These are phyloP conservation scores for Margarornis squamiger DNA, from an alignment of 2,797 vertebrate genomes.

Conservation along the genomic window DNA sequence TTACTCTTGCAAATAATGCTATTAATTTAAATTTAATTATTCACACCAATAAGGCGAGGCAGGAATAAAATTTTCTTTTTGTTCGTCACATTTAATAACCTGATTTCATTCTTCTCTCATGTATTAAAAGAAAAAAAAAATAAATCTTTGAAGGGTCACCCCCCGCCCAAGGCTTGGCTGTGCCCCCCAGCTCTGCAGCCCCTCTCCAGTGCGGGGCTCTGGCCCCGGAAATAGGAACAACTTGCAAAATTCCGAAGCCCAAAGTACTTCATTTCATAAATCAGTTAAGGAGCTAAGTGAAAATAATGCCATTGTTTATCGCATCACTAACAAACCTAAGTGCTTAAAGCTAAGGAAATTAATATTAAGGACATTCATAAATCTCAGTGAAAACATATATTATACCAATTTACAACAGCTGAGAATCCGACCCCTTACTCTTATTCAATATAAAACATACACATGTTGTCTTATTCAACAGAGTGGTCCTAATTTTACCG, in stretches of 20 bases:
- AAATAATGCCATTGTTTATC: slow-evolving; percentile 69
- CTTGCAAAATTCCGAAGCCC: background rate
- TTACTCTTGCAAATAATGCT: slow-evolving; percentile 17
- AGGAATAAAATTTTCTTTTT: background rate
- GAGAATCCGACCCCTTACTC: background rate
- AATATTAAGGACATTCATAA: slow-evolving; percentile 64
- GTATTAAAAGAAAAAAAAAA: background rate
- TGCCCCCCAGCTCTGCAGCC: background rate
- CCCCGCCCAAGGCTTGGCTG: background rate
- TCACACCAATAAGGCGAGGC: slow-evolving; percentile 9
- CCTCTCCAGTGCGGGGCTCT: background rate
- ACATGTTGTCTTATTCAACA: background rate
- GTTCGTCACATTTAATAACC: background rate
- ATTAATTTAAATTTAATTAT: slow-evolving; percentile 51
- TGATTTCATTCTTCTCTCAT: background rate
- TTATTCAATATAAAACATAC: background rate
- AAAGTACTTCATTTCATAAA: slow-evolving; percentile 40
- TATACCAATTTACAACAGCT: slow-evolving; percentile 33
- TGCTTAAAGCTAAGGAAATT: slow-evolving; percentile 68
- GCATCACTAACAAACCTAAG: slow-evolving; percentile 67
- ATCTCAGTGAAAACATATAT: slow-evolving; percentile 43
- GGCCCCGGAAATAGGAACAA: background rate
- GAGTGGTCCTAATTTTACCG: slow-evolving; percentile 29
- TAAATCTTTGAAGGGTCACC: background rate
- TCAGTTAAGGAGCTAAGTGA: slow-evolving; percentile 52